These are phyloP conservation scores for Leucophenga montana DNA, from an alignment of 2,888 invertebrate genomes.

Conservation along the genomic window DNA sequence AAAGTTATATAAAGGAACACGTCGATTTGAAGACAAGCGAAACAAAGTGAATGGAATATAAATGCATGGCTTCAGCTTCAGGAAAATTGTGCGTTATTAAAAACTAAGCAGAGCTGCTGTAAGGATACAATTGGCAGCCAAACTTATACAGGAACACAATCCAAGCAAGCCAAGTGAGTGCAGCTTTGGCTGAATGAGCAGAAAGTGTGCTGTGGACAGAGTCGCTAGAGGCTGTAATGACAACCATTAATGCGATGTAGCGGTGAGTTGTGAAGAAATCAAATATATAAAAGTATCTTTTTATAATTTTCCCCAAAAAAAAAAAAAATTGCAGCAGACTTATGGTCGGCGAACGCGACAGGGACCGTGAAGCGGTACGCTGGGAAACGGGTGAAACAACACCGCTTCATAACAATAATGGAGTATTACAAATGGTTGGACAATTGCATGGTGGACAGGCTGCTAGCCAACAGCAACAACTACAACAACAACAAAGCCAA, in stretches of 20 bases:
- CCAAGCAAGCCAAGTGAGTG: not conserved
- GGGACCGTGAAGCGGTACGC: slow-evolving; percentile 75
- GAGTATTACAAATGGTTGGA: slow-evolving; percentile 74
- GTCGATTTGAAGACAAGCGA: not conserved
- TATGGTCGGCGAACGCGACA: slow-evolving; percentile 75
- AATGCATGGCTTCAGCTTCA: slow-evolving; percentile 11
- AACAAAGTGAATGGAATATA: slow-evolving; percentile 33
- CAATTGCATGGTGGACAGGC: slow-evolving; percentile 73
- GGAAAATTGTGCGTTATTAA: not conserved
- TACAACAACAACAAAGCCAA: slow-evolving; percentile 61
- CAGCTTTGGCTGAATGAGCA: not conserved
- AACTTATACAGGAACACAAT: slow-evolving; percentile 40
- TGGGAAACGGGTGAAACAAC: slow-evolving; percentile 75
- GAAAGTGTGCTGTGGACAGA: not conserved
- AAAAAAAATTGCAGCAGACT: slow-evolving; percentile 62
- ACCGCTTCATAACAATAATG: slow-evolving; percentile 75
- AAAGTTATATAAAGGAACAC: slow-evolving; percentile 28
- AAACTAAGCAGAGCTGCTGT: slow-evolving; percentile 9
- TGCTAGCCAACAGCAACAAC: slow-evolving; percentile 71
- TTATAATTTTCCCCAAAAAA: not conserved
- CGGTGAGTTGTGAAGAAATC: slow-evolving; percentile 63
- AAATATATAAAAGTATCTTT: not conserved
- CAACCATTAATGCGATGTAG: slow-evolving; percentile 74
- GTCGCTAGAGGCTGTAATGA: slow-evolving; percentile 64
- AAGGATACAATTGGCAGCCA: slow-evolving; percentile 27